Conservation (phyloP, 2,797 vertebrate genomes). For the Enoplosus armatus region DNA sequence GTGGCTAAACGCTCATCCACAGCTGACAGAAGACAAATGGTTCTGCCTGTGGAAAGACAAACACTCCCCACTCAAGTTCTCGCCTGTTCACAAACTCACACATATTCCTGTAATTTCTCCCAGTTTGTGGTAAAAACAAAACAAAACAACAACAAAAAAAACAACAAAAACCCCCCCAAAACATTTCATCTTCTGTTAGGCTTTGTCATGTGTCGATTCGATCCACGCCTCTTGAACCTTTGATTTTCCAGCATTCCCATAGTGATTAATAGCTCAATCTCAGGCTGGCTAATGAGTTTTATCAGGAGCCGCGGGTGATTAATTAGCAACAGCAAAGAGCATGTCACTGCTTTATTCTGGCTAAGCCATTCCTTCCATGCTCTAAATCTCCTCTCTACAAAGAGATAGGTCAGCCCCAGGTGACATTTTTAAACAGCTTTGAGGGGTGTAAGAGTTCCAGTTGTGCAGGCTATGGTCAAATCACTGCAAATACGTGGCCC, state of each 20-base stretch:
- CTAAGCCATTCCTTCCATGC: constrained; percentile 62
- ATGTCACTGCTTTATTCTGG: constrained; percentile 73
- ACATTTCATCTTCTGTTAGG: constrained; percentile 30
- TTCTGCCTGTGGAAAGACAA: constrained; percentile 39
- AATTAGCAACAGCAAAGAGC: constrained; percentile 80
- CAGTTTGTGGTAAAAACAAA: constrained; percentile 8
- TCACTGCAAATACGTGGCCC: constrained; percentile 11
- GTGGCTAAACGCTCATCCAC: neutral
- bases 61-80: constrained; percentile 20
- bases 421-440: constrained; percentile 52
- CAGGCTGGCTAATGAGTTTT: constrained; percentile 79
- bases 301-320: constrained; percentile 82
- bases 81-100: constrained; percentile 18
- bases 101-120: constrained; percentile 4
- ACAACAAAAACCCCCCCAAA: neutral
- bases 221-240: constrained; percentile 59
- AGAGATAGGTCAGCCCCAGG: constrained; percentile 57
- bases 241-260: constrained; percentile 60
- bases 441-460: constrained; percentile 41
- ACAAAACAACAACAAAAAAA: neutral
- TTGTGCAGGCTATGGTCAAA: constrained; percentile 19
- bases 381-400: constrained; percentile 45
- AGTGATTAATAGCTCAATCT: constrained; percentile 82
- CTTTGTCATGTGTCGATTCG: constrained; percentile 43
- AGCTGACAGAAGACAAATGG: constrained; percentile 45